These are phyloP conservation scores for Pinna nobilis DNA, from an alignment of 1,140 invertebrate species.

Conservation along the genomic window DNA sequence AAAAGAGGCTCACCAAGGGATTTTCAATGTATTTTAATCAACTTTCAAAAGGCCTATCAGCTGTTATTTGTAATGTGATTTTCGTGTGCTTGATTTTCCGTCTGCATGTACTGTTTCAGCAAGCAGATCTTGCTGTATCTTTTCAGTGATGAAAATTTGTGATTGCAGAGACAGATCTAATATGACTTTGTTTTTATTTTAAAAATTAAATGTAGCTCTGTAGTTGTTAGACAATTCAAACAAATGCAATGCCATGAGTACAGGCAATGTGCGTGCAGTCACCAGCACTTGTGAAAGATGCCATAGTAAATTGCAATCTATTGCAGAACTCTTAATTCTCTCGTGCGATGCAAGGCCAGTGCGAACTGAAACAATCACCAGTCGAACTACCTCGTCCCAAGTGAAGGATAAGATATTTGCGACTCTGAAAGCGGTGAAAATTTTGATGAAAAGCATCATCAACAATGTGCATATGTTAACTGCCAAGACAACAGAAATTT, in stretches of 20 bases:
- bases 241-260: constrained; percentile 46
- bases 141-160: neutral
- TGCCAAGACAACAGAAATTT: constrained; percentile 55
- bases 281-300: constrained; percentile 57
- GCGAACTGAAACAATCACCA: constrained; percentile 42
- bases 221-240: neutral
- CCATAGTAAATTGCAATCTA: constrained; percentile 57
- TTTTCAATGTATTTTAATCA: too few species aligned
- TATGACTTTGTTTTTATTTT: neutral
- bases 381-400: constrained; percentile 35
- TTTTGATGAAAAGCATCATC: constrained; percentile 43
- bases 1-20: too few species aligned
- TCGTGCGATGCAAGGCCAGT: constrained; percentile 61
- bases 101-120: neutral
- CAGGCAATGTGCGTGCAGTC: constrained; percentile 48
- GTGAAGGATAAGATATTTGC: constrained; percentile 52
- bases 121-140: constrained; percentile 1
- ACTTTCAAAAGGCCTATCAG: too few species aligned
- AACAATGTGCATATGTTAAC: constrained; percentile 46
- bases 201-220: neutral
- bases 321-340: constrained; percentile 63
- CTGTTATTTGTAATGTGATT: neutral
- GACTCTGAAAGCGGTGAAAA: constrained; percentile 46
- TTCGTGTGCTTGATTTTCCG: constrained; percentile 1
- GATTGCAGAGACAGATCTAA: neutral